A percentile compares a stretch with the other conserved stretches of the same genome.
Conservation (phyloP, 2,113 vertebrate species). For the Chionomys nivalis region DNA sequence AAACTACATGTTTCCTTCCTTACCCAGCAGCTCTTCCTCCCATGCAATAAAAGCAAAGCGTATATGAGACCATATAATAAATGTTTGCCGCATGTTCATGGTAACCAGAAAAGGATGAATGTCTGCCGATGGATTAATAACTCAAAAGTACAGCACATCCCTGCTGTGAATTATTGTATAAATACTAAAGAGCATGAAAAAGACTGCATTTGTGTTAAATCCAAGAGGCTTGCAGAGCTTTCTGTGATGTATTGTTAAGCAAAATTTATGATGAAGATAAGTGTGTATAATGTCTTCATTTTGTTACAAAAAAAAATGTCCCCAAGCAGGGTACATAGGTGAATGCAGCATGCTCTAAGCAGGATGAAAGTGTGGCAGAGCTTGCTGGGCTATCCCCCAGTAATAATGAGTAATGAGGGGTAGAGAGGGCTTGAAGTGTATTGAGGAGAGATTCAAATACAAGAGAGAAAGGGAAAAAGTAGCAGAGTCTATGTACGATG, state of each 20-base stretch:
- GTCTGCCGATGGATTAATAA: not conserved
- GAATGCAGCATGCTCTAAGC: not conserved
- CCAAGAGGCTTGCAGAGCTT: not conserved
- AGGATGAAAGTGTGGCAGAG: not conserved
- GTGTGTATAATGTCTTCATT: not conserved
- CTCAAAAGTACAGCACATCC: not conserved
- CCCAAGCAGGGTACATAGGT: not conserved
- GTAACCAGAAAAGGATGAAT: not conserved
- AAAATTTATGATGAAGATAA: slow-evolving; percentile 42
- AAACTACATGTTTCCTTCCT: not conserved
- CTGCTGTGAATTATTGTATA: not conserved
- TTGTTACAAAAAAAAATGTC: not conserved
- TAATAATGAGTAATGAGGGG: not conserved
- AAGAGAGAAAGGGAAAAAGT: not conserved
- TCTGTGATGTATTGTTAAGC: not conserved
- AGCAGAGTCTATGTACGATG: accelerated
- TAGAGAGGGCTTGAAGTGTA: not conserved
- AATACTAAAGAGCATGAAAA: not conserved
- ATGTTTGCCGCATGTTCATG: not conserved
- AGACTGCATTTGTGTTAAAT: not conserved
- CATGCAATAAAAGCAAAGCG: not conserved
- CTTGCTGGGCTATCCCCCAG: too few relatives aligned
- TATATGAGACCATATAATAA: not conserved
- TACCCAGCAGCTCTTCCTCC: not conserved
- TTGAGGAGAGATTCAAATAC: not conserved